Conservation (phyloP, 2,797 vertebrate genomes). For the Pseudomugil gertrudae region DNA sequence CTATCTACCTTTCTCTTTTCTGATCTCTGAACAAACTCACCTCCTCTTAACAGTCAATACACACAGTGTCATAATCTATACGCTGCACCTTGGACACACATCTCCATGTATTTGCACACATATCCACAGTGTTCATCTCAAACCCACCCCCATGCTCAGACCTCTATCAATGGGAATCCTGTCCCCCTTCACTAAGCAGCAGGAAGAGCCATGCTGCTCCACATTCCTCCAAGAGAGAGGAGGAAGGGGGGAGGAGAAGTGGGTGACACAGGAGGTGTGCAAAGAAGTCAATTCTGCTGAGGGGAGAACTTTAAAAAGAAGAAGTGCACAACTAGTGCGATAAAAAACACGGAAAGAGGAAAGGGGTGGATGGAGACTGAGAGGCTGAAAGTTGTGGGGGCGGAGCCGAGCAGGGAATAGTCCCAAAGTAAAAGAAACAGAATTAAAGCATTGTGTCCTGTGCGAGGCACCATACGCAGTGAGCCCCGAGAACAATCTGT, state of each 20-base stretch:
- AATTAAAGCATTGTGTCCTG: constrained; percentile 67
- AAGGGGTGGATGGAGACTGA: neutral
- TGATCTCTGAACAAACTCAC: constrained; percentile 38
- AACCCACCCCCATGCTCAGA: constrained; percentile 63
- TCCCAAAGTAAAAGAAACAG: constrained; percentile 54
- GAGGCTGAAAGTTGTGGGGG: neutral
- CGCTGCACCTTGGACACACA: constrained; percentile 65
- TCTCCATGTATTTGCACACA: constrained; percentile 60
- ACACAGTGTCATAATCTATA: constrained; percentile 69
- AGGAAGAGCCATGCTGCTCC: constrained; percentile 76
- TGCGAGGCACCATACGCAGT: constrained; percentile 54
- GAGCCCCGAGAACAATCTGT: constrained; percentile 74
- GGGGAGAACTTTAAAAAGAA: constrained; percentile 9
- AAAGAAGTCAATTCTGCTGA: constrained; percentile 29
- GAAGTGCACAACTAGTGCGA: neutral
- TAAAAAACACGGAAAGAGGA: neutral
- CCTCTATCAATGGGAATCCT: constrained; percentile 85
- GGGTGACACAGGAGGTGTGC: constrained; percentile 50
- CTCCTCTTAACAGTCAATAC: constrained; percentile 41
- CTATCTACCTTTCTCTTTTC: constrained; percentile 30
- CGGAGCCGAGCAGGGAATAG: constrained; percentile 16
- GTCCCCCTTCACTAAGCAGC: constrained; percentile 75
- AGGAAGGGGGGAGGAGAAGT: constrained; percentile 51
- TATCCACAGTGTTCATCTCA: constrained; percentile 61
- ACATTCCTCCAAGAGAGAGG: constrained; percentile 78